Evolutionary conservation across 1,140 invertebrate genomes (phyloP).

Genomic region (Adelges cooleyi): DNA sequence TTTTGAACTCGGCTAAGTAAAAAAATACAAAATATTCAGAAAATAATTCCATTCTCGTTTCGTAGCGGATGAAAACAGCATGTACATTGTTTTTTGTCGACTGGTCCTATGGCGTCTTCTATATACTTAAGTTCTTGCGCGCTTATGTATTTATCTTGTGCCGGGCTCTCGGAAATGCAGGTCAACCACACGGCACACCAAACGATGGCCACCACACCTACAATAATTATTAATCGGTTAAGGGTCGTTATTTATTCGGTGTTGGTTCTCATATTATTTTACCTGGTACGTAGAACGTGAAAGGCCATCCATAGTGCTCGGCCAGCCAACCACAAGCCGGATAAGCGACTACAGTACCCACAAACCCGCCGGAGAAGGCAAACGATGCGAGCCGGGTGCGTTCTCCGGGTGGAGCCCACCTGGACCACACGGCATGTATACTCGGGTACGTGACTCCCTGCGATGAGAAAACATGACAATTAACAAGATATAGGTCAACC

Average conservation of each 20-base stretch:
- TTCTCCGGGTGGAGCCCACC: conserved; percentile 78
- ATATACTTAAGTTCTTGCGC: conserved; percentile 67
- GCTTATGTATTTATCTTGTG: conserved; percentile 60
- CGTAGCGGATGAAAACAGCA: no score
- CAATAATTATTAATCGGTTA: no score
- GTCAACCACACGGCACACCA: conserved; percentile 60
- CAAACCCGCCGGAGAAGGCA: conserved; percentile 69
- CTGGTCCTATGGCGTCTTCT: conserved; percentile 39
- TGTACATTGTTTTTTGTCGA: background rate
- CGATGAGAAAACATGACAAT: conserved; percentile 32
- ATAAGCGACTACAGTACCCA: conserved; percentile 70
- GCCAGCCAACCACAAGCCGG: conserved; percentile 61
- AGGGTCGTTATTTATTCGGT: no score
- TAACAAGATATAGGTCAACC: background rate
- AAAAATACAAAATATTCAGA: background rate
- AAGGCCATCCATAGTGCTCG: conserved; percentile 64
- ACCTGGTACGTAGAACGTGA: conserved; percentile 83
- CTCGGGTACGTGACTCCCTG: conserved; percentile 83
- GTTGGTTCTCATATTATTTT: conserved; percentile 32
- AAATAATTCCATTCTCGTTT: background rate
- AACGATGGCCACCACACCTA: conserved; percentile 51
- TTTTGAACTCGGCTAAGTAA: background rate
- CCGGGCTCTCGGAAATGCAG: conserved; percentile 62
- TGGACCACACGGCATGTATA: conserved; percentile 75
- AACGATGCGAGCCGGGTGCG: conserved; percentile 63